Evolutionary conservation across 2,797 vertebrate genomes (phyloP).

Genomic region (Clarias fuscus): DNA sequence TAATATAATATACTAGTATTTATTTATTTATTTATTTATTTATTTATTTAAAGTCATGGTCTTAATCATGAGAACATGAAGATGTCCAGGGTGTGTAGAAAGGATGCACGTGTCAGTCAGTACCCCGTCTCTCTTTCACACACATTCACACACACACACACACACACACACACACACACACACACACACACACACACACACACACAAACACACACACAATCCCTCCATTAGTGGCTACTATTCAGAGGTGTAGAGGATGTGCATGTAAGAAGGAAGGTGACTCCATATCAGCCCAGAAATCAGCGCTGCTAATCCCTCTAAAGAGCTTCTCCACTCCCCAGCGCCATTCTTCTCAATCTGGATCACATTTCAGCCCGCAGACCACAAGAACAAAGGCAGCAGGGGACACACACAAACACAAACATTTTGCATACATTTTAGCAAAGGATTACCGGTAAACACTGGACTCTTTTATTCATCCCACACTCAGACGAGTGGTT

Average conservation of each 20-base stretch:
- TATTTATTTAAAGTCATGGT: too few species aligned
- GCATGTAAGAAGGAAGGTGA: conserved; percentile 50
- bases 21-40: too few species aligned
- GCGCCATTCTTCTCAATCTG: conserved; percentile 33
- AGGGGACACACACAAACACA: conserved; percentile 4
- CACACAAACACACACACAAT: conserved; percentile 41
- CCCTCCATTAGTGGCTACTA: conserved; percentile 16
- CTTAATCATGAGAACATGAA: conserved; percentile 52
- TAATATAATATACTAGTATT: too few species aligned
- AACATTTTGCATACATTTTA: not conserved
- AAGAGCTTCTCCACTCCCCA: conserved; percentile 43
- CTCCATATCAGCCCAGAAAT: conserved; percentile 51
- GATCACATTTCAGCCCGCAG: conserved; percentile 51
- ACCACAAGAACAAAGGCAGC: conserved; percentile 37
- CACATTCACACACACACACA: conserved; percentile 12
- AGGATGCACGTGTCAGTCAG: conserved; percentile 26
- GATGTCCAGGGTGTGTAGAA: not conserved
- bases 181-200: conserved; percentile 38
- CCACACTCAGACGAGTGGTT: not conserved
- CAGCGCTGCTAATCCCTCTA: conserved; percentile 53
- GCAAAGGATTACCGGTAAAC: not conserved
- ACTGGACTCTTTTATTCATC: not conserved
- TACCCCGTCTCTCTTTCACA: not conserved
- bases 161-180: conserved; percentile 42
- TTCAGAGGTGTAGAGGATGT: conserved; percentile 49